Conservation (phyloP, 2,113 vertebrate genomes). For the Urocitellus parryii region DNA sequence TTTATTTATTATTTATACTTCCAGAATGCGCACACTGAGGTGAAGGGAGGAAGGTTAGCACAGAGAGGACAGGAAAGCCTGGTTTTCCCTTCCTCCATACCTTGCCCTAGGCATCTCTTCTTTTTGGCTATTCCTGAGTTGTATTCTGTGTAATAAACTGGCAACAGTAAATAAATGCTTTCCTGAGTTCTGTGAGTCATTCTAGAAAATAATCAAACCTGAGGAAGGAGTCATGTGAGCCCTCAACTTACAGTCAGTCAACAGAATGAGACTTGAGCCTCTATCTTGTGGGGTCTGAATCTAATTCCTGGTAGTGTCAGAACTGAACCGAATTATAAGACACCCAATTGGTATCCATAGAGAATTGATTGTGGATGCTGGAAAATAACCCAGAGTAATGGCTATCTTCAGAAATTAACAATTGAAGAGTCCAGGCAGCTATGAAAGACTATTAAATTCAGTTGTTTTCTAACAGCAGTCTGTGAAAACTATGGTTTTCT, state of each 20-base stretch:
- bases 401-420: constrained; percentile 41
- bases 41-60: not conserved
- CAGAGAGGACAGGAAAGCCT: not conserved
- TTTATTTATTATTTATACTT: not conserved
- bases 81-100: not conserved
- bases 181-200: not conserved
- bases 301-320: not conserved
- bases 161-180: not conserved
- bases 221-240: not conserved
- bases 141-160: not conserved
- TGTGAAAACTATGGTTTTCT: not conserved
- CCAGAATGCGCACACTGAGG: not conserved
- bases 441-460: not conserved
- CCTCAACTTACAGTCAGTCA: not conserved
- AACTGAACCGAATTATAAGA: not conserved
- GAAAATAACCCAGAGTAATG: not conserved
- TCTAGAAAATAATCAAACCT: not conserved
- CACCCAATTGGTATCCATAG: not conserved
- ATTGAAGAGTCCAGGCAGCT: not conserved
- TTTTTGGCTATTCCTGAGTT: no score
- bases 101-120: not conserved
- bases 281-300: not conserved
- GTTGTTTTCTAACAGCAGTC: not conserved
- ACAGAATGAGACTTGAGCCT: not conserved
- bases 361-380: not conserved